Base-by-base conservation (phyloP, 2,113 vertebrate genomes). In the Nymphicus hollandicus region DNA sequence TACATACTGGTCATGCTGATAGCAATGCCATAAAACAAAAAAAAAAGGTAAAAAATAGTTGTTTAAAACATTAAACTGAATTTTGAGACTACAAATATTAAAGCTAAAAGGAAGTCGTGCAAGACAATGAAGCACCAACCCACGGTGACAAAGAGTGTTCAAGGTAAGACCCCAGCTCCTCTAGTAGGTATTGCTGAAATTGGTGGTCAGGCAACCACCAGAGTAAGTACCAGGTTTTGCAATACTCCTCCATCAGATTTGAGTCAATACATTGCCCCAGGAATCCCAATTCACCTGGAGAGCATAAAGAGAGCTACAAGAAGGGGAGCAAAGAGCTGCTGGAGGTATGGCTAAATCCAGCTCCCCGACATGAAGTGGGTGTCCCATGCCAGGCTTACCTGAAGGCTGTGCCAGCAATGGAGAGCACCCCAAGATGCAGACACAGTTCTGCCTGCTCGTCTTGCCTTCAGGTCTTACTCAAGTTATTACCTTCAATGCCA, bases 121-220 rank as follows among this genome's bases (percentile, higher is more conserved):
- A 29, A 81, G 47, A 10, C 11, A 64, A 35, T 1, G 6, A 77
- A 61, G 53, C 12, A 35, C 12, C 24, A 28, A 68, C 9, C 5
- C 23, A 9, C 0, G 2, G 0, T 13, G 28, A 31, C 19, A 7
- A 35, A 31, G 19, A 56, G 12, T 0, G 11, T 18, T 60, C 31
- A 25, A 37, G n/a, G 20, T 23, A 63, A 88, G 25, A 22, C 7
- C 13, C 5, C 18, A 69, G 31, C 31, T 64, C 47, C 11, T 39
- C 3, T 0, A 35, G 35, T 1, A 64, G 55, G 24, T 47, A 3
- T 6, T 53, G 46, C 50, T 44, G 44, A 63, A 80, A 93, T 6
- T 2, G 9, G 35, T 53, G 33, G 27, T 3, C 41, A 35, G 33
- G 15, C 37, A 46, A 24, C 5, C 49, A 49, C 4, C 28, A 23